A percentile compares a stretch with the other conserved stretches of the same genome.
These are phyloP conservation scores for Meriones psammophilus DNA, from an alignment of 2,797 vertebrate species.

Conservation along the genomic window DNA sequence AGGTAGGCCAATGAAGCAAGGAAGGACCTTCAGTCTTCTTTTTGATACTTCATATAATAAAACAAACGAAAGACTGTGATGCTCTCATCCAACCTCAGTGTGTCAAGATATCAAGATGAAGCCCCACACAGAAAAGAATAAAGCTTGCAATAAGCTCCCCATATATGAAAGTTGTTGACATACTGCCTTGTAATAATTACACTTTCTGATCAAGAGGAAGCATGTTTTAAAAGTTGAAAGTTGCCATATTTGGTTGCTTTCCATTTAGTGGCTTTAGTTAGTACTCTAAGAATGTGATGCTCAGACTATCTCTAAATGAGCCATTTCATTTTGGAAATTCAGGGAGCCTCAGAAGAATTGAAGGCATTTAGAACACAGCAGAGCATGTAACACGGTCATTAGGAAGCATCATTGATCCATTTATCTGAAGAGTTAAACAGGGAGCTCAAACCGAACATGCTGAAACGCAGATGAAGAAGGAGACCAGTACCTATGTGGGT, in stretches of 20 bases:
- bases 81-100: not conserved
- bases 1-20: not conserved
- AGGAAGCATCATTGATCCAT: slow-evolving; percentile 69
- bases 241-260: slow-evolving; percentile 50
- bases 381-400: slow-evolving; percentile 76
- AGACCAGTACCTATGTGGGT: not conserved
- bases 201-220: slow-evolving; percentile 44
- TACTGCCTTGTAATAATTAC: not conserved
- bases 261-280: slow-evolving; percentile 19
- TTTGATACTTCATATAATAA: not conserved
- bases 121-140: not conserved
- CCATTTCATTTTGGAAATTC: slow-evolving; percentile 69
- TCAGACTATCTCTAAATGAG: slow-evolving; percentile 75
- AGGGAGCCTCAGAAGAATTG: slow-evolving; percentile 70
- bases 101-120: slow-evolving; percentile 21
- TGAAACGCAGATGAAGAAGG: slow-evolving; percentile 17
- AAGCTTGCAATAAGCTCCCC: not conserved
- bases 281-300: slow-evolving; percentile 58
- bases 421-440: slow-evolving; percentile 68
- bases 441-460: slow-evolving; percentile 35
- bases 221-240: slow-evolving; percentile 14
- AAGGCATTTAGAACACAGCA: slow-evolving; percentile 81
- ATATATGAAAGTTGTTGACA: slow-evolving; percentile 7
- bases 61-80: not conserved
- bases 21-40: not conserved